phyloP scores from a whole-genome alignment of 2,797 vertebrate genomes.

The Lates japonicus region DNA sequence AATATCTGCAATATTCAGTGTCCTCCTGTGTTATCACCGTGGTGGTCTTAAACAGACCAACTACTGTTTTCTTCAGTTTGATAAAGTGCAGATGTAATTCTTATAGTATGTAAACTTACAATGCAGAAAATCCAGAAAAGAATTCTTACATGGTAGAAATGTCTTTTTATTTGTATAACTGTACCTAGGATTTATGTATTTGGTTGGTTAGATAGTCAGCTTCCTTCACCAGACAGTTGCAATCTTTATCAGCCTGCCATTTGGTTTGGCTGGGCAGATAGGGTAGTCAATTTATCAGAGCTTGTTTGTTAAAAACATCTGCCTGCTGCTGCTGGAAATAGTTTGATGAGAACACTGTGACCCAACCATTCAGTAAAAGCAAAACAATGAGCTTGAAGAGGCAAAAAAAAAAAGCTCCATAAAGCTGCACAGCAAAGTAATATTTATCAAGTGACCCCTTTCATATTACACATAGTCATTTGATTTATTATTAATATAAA shows the following conservation, averaged over 20 bases:
- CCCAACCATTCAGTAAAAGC: conserved; percentile 28
- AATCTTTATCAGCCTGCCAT: conserved; percentile 5
- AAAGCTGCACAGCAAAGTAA: conserved; percentile 16
- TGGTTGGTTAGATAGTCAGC: background rate
- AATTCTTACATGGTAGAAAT: background rate
- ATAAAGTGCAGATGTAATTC: background rate
- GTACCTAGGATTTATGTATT: background rate
- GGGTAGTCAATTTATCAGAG: background rate
- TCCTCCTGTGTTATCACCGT: conserved; percentile 10
- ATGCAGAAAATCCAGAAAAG: background rate
- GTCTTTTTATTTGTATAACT: background rate
- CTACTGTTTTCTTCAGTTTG: conserved; percentile 3
- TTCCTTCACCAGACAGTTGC: background rate
- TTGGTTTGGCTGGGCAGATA: background rate
- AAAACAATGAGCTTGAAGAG: conserved; percentile 47
- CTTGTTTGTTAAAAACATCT: conserved; percentile 37
- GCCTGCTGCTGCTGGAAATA: conserved; percentile 30
- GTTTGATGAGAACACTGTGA: conserved; percentile 49
- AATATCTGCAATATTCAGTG: conserved; percentile 21
- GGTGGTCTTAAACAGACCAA: conserved; percentile 8
- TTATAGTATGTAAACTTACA: background rate
- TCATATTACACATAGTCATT: conserved; percentile 17
- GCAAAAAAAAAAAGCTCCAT: conserved; percentile 29
- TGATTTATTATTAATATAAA: conserved; percentile 36
- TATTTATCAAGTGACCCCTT: conserved; percentile 32